Evolutionary conservation across 2,888 invertebrate species (phyloP).

Genomic region (Apotomis betuletana): DNA sequence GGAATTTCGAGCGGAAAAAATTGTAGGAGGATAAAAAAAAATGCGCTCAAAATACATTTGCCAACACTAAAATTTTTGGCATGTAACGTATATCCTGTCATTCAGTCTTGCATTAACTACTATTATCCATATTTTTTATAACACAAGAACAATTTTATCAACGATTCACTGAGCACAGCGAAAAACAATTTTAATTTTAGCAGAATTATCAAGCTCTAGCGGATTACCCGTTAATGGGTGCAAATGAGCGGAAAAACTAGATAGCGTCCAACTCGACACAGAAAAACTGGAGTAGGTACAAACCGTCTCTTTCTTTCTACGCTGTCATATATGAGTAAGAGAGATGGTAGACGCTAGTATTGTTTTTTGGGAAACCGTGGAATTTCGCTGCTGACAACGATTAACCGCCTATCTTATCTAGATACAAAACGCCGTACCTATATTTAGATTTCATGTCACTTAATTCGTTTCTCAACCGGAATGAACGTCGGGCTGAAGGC

Average conservation of each 20-base stretch:
- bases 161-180: neutral
- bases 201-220: neutral
- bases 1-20: too few species aligned
- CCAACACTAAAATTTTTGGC: too few species aligned
- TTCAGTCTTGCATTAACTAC: too few species aligned
- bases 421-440: neutral
- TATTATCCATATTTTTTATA: too few species aligned
- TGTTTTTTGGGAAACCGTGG: neutral
- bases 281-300: neutral
- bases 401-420: neutral
- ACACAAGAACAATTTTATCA: too few species aligned
- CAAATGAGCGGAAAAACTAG: conserved; percentile 16
- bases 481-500: neutral
- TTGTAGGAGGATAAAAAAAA: too few species aligned
- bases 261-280: neutral
- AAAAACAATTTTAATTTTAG: neutral
- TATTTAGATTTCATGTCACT: neutral
- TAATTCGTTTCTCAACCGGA: neutral
- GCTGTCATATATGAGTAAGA: neutral
- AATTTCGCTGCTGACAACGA: conserved; percentile 1
- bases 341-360: neutral
- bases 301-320: neutral
- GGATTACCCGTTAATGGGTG: neutral
- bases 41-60: too few species aligned
- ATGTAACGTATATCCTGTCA: too few species aligned